A percentile compares a stretch with the other conserved stretches of the same genome.
Conservation (phyloP, 2,888 invertebrate species). For the Steromphala cineraria region DNA sequence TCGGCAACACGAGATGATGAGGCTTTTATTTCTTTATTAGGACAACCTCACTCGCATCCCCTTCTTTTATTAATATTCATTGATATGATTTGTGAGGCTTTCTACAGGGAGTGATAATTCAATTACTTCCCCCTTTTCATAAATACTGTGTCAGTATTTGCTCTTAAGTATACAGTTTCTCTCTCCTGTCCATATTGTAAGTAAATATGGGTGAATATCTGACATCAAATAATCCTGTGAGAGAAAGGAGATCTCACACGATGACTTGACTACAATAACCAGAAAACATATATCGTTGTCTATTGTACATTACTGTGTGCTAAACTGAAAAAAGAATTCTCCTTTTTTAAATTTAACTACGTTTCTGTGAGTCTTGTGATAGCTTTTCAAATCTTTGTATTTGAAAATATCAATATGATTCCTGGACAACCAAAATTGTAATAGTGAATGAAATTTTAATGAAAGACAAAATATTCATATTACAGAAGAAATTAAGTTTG, state of each 20-base stretch:
- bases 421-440: too few relatives aligned
- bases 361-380: too few relatives aligned
- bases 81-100: background rate
- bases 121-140: background rate
- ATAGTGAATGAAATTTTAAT: too few relatives aligned
- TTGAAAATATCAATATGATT: too few relatives aligned
- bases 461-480: too few relatives aligned
- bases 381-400: too few relatives aligned
- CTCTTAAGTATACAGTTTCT: too few relatives aligned
- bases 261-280: background rate
- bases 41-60: background rate
- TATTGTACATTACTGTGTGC: background rate
- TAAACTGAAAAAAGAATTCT: background rate
- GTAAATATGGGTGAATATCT: background rate
- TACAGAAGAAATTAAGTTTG: too few relatives aligned
- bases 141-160: background rate
- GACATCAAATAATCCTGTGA: background rate
- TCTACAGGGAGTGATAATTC: slow-evolving; percentile 4
- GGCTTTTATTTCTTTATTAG: background rate
- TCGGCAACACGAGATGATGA: background rate
- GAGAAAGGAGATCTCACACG: background rate
- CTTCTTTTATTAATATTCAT: background rate
- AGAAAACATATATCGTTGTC: background rate
- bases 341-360: background rate
- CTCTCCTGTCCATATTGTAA: too few relatives aligned